Evolutionary conservation across 2,888 invertebrate genomes (phyloP).

Genomic region (Aricia artaxerxes): DNA sequence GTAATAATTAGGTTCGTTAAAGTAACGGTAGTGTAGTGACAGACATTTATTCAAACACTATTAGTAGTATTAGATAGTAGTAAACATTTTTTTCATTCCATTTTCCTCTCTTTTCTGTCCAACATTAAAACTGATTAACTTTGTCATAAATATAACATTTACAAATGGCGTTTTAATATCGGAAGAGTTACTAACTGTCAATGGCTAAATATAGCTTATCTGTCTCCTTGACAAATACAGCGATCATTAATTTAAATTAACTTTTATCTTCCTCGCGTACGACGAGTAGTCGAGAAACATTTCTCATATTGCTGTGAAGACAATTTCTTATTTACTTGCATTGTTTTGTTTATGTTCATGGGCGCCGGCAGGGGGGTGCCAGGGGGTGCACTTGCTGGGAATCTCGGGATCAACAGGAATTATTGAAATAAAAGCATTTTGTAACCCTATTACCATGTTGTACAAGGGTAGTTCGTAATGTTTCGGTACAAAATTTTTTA

Average conservation of each 20-base stretch:
- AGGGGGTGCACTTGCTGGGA: too few relatives aligned
- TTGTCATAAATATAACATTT: neutral
- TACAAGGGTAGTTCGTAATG: too few relatives aligned
- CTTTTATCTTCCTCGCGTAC: neutral
- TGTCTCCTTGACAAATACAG: neutral
- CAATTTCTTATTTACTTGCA: too few relatives aligned
- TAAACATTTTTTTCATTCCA: neutral
- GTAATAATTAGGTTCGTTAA: too few relatives aligned
- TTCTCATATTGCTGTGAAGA: neutral
- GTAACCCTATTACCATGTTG: too few relatives aligned
- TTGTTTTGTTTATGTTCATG: too few relatives aligned
- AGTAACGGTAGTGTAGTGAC: too few relatives aligned
- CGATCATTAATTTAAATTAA: constrained; percentile 8
- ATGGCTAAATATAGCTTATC: constrained; percentile 11
- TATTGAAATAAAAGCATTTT: too few relatives aligned
- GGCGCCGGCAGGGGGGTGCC: too few relatives aligned
- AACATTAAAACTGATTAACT: neutral
- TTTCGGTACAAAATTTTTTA: too few relatives aligned
- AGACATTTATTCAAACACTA: neutral
- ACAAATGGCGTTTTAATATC: constrained; percentile 30
- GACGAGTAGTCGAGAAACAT: neutral
- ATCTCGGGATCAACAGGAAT: too few relatives aligned
- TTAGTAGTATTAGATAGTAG: neutral
- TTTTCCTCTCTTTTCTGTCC: neutral
- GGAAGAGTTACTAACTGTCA: neutral